These are phyloP conservation scores for Penaeus vannamei DNA, from an alignment of 1,140 invertebrate genomes.

Conservation along the genomic window DNA sequence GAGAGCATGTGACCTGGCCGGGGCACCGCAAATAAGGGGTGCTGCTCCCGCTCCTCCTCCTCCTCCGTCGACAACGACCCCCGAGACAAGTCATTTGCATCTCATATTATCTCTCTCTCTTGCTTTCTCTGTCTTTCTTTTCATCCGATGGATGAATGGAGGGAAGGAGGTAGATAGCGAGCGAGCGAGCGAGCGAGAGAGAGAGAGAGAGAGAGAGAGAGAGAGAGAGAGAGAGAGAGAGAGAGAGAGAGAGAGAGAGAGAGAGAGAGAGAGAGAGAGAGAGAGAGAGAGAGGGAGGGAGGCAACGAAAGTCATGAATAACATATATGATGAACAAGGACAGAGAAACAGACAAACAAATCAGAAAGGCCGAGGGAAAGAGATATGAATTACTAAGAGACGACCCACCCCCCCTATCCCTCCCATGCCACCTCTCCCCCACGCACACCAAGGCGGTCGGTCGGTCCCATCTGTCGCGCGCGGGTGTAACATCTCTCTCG, in stretches of 20 bases:
- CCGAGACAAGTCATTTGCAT: too few species aligned
- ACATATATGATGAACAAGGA: background rate
- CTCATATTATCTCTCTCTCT: slow-evolving; percentile 8
- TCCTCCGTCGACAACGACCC: too few species aligned
- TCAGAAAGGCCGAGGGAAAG: too few species aligned
- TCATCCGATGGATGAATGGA: background rate
- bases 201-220: background rate
- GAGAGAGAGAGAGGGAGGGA: slow-evolving; percentile 29
- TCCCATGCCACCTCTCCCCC: too few species aligned
- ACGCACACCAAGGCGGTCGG: too few species aligned
- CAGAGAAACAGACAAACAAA: background rate
- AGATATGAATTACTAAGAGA: too few species aligned
- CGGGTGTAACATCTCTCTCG: too few species aligned
- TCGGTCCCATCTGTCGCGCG: too few species aligned
- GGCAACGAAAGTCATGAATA: background rate
- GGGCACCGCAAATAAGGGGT: too few species aligned
- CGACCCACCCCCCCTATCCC: too few species aligned
- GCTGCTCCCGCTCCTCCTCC: too few species aligned
- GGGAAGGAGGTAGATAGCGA: background rate
- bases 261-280: slow-evolving; percentile 21
- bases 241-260: slow-evolving; percentile 22
- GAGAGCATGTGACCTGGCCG: too few species aligned
- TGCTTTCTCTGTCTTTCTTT: background rate
- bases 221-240: slow-evolving; percentile 9
- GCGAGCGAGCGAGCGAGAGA: background rate